Evolutionary conservation across 2,113 vertebrate genomes (phyloP).

Genomic region (Entosphenus tridentatus): DNA sequence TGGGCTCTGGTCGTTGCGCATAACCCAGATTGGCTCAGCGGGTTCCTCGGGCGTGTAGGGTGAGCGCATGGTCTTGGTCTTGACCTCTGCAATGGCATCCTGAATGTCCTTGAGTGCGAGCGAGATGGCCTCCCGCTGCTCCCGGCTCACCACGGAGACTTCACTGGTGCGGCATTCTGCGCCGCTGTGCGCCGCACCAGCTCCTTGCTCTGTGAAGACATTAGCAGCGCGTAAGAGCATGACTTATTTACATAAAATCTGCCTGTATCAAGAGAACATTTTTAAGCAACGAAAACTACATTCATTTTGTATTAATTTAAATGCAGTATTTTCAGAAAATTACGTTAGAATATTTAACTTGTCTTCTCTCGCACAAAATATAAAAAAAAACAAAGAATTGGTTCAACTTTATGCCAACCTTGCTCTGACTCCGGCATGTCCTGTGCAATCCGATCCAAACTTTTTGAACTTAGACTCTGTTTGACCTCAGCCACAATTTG

Average conservation of each 20-base stretch:
- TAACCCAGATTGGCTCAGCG: slow-evolving; percentile 1
- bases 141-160: neutral
- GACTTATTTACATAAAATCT: no score
- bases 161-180: no score
- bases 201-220: no score
- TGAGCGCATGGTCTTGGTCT: slow-evolving; percentile 4
- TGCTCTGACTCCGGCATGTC: slow-evolving; percentile 3
- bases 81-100: slow-evolving; percentile 1
- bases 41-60: slow-evolving; percentile 5
- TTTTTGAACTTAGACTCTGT: slow-evolving; percentile 2
- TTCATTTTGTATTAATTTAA: no score
- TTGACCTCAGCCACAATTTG: slow-evolving; percentile 6
- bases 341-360: no score
- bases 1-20: slow-evolving; percentile 4
- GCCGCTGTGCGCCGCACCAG: no score
- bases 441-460: slow-evolving; percentile 2
- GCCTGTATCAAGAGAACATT: no score
- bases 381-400: no score
- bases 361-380: no score
- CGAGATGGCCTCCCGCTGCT: slow-evolving; percentile 5
- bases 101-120: slow-evolving; percentile 5
- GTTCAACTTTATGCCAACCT: neutral
- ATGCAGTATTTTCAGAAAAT: no score
- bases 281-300: no score
- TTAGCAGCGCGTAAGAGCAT: no score